Conservation (phyloP, 2,113 vertebrate species). For the Myodes glareolus region DNA sequence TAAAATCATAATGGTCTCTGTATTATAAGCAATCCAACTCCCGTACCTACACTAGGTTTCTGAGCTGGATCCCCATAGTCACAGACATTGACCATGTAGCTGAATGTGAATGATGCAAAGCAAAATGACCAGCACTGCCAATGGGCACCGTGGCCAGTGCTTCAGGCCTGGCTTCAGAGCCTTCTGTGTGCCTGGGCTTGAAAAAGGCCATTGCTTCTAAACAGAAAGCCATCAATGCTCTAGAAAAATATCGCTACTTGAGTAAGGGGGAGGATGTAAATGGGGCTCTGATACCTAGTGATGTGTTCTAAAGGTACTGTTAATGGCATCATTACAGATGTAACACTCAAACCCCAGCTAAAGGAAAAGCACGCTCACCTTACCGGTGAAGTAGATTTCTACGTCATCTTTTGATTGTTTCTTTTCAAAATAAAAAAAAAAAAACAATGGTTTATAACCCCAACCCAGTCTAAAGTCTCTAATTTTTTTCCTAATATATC, state of each 20-base stretch:
- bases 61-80: constrained; percentile 78
- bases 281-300: constrained; percentile 26
- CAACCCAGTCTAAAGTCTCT: constrained; percentile 32
- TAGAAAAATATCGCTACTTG: constrained; percentile 60
- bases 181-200: constrained; percentile 82
- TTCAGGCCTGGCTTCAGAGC: constrained; percentile 74
- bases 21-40: constrained; percentile 81
- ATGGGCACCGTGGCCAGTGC: constrained; percentile 80
- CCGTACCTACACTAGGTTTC: constrained; percentile 77
- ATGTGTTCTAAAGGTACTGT: constrained; percentile 37
- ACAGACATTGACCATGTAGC: constrained; percentile 81
- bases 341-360: constrained; percentile 50
- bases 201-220: constrained; percentile 82
- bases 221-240: constrained; percentile 65
- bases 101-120: constrained; percentile 82
- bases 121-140: constrained; percentile 82
- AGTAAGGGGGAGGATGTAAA: constrained; percentile 22
- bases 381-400: constrained; percentile 28
- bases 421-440: constrained; percentile 49
- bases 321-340: constrained; percentile 11
- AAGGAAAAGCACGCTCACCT: constrained; percentile 33
- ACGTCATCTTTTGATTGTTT: constrained; percentile 29
- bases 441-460: background rate
- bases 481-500: constrained; percentile 41
- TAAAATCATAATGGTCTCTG: constrained; percentile 85